A percentile compares a stretch with the other conserved stretches of the same genome.
Evolutionary conservation across 2,113 vertebrate genomes (phyloP).

Genomic region (Callocephalon fimbriatum): DNA sequence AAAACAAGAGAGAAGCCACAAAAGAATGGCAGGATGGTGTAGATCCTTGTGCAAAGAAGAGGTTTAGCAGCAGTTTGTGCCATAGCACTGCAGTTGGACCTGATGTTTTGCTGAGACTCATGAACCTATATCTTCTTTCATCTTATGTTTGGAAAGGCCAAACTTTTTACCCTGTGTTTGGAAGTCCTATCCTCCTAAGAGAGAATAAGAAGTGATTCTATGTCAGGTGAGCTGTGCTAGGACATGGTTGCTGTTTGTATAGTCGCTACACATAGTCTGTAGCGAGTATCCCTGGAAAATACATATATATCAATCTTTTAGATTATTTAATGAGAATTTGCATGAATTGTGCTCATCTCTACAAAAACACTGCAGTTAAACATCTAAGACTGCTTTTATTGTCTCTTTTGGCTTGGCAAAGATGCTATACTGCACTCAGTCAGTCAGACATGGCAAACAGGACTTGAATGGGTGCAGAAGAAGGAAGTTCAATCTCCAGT

Average conservation of each 20-base stretch:
- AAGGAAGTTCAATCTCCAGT: neutral
- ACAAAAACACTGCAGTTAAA: neutral
- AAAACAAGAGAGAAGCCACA: too few relatives aligned
- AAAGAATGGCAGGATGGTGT: too few relatives aligned
- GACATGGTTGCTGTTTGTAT: neutral
- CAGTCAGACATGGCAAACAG: neutral
- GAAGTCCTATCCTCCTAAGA: neutral
- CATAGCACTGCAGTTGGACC: fast-evolving
- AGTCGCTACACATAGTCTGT: neutral
- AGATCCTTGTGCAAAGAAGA: too few relatives aligned
- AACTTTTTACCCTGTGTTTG: neutral
- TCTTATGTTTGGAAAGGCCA: neutral
- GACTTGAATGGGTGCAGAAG: too few relatives aligned
- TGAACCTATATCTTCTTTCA: neutral
- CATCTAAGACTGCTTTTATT: neutral
- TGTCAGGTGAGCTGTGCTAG: neutral
- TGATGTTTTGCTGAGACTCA: fast-evolving
- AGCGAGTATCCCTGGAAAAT: neutral
- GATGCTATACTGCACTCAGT: fast-evolving
- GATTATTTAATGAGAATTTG: neutral
- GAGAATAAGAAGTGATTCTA: neutral
- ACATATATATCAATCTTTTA: neutral
- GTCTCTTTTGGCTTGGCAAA: neutral
- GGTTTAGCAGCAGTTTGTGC: too few relatives aligned
- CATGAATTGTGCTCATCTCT: neutral